Evolutionary conservation across 1,140 invertebrate species (phyloP), one percentile per base, ranked within the genome.

Genomic region (Macrotrachela quadricornifera): DNA sequence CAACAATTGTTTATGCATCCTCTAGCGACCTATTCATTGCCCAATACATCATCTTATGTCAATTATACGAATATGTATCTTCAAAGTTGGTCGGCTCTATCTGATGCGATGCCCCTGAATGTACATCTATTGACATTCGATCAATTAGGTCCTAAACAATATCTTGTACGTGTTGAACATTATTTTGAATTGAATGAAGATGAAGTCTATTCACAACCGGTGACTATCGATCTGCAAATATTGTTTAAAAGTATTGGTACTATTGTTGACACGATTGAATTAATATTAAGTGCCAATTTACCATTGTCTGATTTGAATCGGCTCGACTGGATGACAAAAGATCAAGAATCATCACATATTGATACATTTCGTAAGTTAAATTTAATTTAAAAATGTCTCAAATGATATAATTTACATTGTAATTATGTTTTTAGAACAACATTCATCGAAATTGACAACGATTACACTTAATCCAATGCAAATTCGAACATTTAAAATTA

Each of bases 71-170:
- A 30, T 30, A 30, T 30, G 8, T 30, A 30, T 30, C 21, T 2
- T 30, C 21, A 30, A 30, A 30, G 21, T 30, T 14, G 55, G 73
- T 17, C 75, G 71, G 67, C 37, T 15, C 38, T 52, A 12, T 61
- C 59, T 0, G 60, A 60, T 18, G 57, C 68, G 10, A 61, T 94
- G 0, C 85, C 86, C 1, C 59, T 69, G 11, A 83, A 85, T 63
- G 75, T 92, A 0, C 79, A 87, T 58, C 67, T 94, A n/a, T 66
- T 94, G 17, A 88, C 85, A 10, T 64, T 91, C 21, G 50, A 85
- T 91, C 64, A 80, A 83, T 10, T 83, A 82, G 77, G 8, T 30
- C 8, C 74, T 72, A n/a, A 69, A 68, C 1, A 73, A 74, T 14
- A 67, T 83, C 13, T 51, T 60, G 11, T 60, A 17, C 73, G 88